Base-by-base conservation (phyloP, 2,888 invertebrate species). In the Aphidoletes aphidimyza region DNA sequence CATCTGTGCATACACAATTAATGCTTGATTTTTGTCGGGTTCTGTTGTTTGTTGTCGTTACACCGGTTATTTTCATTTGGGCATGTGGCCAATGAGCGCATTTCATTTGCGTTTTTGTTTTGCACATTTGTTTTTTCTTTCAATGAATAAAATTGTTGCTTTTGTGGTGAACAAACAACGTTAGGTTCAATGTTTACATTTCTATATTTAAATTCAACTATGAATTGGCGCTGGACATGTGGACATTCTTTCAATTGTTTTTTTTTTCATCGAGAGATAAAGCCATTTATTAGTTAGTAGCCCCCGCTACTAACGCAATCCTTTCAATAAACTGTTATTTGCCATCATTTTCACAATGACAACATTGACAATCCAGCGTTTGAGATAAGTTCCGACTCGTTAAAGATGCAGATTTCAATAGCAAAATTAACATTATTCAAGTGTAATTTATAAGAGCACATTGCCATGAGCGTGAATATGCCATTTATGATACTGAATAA, bases 41-140 rank as follows among this genome's bases (percentile, higher is more conserved):
- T 3, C 47, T 47, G 47, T 30, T 69, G 69, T 14, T 30, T 30
- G n/a, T 54, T 54, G 5, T 54, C 22, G 22, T 22, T 54, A 69
- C 69, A 69, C 69, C 30, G 69, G 69, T 69, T 69, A 34, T 69
- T 69, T 69, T 34, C 69, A 69, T 42, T 42, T 42, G 6, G 9
- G 30, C 34, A 69, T 9, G 42, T 14, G 42, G 42, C 8, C 30
- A 69, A 6, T 30, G 69, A 69, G 34, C 11, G 34, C 17, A 69
- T 69, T 69, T 69, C 30, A 69, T 69, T 69, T 69, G 34, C 17
- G 69, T 69, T 69, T n/a, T n/a, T 69, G 69, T n/a, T 69, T 69
- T 69, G 69, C 34, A 11, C 11, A 11, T 39, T 39, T 39, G 5
- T 39, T 5, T 39, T 39, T 39, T 69, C 30, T 30, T 69, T 69